Conservation (phyloP, 2,888 invertebrate genomes). For the Cheiracanthium punctorium region DNA sequence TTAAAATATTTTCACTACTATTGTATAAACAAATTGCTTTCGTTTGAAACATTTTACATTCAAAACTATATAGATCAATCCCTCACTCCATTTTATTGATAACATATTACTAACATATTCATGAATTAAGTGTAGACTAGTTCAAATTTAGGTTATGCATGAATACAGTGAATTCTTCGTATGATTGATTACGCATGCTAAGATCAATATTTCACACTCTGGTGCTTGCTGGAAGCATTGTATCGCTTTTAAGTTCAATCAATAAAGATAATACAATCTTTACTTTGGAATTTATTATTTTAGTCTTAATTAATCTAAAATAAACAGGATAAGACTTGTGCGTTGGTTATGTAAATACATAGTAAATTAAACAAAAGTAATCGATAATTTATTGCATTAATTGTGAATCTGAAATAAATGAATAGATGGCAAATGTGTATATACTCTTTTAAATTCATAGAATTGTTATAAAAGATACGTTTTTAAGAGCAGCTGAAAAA, state of each 20-base stretch:
- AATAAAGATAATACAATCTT: conserved; percentile 12
- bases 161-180: conserved; percentile 5
- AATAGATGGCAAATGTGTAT: too few species aligned
- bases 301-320: conserved; percentile 5
- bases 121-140: conserved; percentile 10
- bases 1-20: neutral
- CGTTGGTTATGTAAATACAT: too few species aligned
- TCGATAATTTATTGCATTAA: too few species aligned
- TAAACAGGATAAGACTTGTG: too few species aligned
- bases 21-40: neutral
- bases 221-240: neutral
- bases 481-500: too few species aligned
- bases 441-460: too few species aligned
- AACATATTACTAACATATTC: conserved; percentile 12
- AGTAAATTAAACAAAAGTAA: too few species aligned
- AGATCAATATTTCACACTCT: conserved; percentile 13
- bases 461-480: too few species aligned
- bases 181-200: neutral
- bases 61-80: neutral
- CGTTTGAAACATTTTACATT: neutral
- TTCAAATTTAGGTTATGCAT: conserved; percentile 17
- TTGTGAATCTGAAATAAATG: too few species aligned
- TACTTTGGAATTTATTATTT: conserved; percentile 9
- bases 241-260: conserved; percentile 6
- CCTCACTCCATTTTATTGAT: conserved; percentile 9